Evolutionary conservation across 2,797 vertebrate species (phyloP), one percentile per base, ranked within the genome.

Genomic region (Nannoperca australis): DNA sequence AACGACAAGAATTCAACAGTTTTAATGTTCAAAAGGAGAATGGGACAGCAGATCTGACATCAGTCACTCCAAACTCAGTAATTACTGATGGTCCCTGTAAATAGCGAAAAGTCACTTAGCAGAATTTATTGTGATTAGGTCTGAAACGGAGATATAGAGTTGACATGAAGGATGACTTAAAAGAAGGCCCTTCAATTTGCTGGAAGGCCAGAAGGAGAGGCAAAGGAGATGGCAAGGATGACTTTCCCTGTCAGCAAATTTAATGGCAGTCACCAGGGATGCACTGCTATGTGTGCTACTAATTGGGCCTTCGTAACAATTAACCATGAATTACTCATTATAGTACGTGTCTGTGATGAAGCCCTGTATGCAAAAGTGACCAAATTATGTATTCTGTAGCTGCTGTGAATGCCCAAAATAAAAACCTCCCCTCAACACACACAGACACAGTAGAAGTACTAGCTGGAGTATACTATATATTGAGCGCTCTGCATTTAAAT

Each of bases 401-500:
- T 73, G 38, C 38, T 60, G 14, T 51, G 36, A 68, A 34, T 47
- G n/a, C 2, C 1, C 3, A 86, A 73, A 82, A 71, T 62, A 75
- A 22, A 69, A 71, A 82, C 73, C 85, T 73, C 34, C 66, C 58
- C 13, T 81, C 32, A 76, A 78, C 22, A 79, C n/a, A 9, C 36
- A 38, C 44, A 36, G 7, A 36, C 70, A 81, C 44, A 68, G 32
- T 60, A 76, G 60, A 73, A 79, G 61, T 68, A 71, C 24, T 6
- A 45, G 54, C 42, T 81, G 60, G 76, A 86, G 78, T 79, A 67
- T 49, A 72, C 73, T 27, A 27, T 27, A 27, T 27, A 27, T 85
- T 47, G 83, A 86, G 69, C 11, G 70, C 75, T 86, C 79, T 88
- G 78, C 81, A 91, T 93, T 91, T 89, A 90, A 90, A 93, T 89